phyloP scores from a whole-genome alignment of 2,888 invertebrate species.

The Oegoconia quadripuncta region DNA sequence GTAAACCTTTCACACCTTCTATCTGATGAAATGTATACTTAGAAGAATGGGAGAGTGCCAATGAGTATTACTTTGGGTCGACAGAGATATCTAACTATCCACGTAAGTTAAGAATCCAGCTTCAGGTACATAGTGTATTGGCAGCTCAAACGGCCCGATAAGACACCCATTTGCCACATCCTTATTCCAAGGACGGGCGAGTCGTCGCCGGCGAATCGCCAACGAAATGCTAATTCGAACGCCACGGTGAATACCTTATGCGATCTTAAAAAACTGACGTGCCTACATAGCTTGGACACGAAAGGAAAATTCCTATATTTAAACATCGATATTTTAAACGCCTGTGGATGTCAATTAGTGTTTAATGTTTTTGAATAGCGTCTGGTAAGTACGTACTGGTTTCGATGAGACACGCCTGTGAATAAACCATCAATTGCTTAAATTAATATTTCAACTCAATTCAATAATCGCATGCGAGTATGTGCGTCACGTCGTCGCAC shows the following conservation, averaged over 20 bases:
- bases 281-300: conserved; percentile 29
- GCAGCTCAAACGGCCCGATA: conserved; percentile 49
- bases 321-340: conserved; percentile 29
- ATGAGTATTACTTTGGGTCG: too few species aligned
- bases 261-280: conserved; percentile 50
- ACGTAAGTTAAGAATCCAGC: too few species aligned
- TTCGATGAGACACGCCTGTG: conserved; percentile 1
- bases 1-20: too few species aligned
- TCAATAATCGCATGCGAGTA: too few species aligned
- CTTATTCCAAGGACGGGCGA: conserved; percentile 71
- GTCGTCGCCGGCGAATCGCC: conserved; percentile 47
- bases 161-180: conserved; percentile 48
- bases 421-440: too few species aligned
- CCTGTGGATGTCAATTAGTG: conserved; percentile 37
- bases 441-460: too few species aligned
- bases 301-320: conserved; percentile 50
- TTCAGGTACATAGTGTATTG: conserved; percentile 20
- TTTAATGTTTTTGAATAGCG: conserved; percentile 30
- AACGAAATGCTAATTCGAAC: conserved; percentile 68
- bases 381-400: conserved; percentile 3
- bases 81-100: too few species aligned
- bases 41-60: too few species aligned
- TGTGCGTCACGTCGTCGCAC: too few species aligned
- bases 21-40: too few species aligned
- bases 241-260: conserved; percentile 69